Percentiles rank a stretch among this genome's conserved stretches.
Conservation (phyloP, 2,113 vertebrate genomes). For the Peromyscus polionotus region DNA sequence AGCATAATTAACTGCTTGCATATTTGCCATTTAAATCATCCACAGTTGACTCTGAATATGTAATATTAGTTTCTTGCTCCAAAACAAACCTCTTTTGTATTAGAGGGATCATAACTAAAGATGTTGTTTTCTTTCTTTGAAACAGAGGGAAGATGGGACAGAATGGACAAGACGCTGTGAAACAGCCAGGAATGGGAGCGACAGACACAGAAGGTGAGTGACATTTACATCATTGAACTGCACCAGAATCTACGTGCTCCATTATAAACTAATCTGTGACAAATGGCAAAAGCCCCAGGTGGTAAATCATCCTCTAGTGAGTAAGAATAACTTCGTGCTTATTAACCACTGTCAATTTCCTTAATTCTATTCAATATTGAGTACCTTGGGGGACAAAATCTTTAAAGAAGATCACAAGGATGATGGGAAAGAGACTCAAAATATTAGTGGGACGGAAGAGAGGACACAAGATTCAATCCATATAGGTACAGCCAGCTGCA, state of each 20-base stretch:
- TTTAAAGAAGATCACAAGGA: neutral
- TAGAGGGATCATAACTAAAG: neutral
- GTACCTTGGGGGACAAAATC: neutral
- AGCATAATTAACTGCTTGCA: neutral
- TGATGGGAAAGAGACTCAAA: neutral
- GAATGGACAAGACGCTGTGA: conserved; percentile 91
- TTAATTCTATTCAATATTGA: neutral
- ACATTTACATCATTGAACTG: conserved; percentile 36
- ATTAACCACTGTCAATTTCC: neutral
- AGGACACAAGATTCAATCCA: neutral
- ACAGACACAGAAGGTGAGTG: conserved; percentile 94
- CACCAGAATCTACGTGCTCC: neutral
- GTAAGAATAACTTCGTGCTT: neutral
- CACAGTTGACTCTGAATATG: neutral
- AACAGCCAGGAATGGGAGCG: conserved; percentile 88
- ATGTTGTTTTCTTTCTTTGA: conserved; percentile 57
- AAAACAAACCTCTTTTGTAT: neutral
- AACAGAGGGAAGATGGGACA: conserved; percentile 94
- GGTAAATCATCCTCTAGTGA: neutral
- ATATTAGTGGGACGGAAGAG: no score
- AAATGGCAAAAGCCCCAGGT: neutral
- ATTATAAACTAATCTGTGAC: neutral
- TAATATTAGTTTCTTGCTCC: conserved; percentile 21
- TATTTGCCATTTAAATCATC: neutral
- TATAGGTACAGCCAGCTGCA: no score